A percentile compares a stretch with the other conserved stretches of the same genome.
Conservation (phyloP, 2,797 vertebrate species). For the Octomys mimax region DNA sequence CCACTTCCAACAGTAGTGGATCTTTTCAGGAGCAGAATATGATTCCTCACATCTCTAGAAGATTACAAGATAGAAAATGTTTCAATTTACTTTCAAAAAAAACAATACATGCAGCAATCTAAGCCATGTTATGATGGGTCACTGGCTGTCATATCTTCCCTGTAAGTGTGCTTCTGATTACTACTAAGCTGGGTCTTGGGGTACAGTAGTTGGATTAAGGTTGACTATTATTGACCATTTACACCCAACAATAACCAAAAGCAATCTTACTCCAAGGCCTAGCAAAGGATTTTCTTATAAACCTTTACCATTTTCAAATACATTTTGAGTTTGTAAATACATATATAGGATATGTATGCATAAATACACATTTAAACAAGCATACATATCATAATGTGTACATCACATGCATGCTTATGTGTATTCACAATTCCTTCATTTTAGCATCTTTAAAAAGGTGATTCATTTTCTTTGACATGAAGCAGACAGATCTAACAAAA, state of each 20-base stretch:
- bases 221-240: not conserved
- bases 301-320: conserved; percentile 23
- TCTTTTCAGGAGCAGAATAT: not conserved
- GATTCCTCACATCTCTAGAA: not conserved
- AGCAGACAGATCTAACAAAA: not conserved
- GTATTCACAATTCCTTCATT: not conserved
- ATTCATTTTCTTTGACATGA: conserved; percentile 20
- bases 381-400: not conserved
- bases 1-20: not conserved
- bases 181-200: not conserved
- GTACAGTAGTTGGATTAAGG: not conserved
- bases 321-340: conserved; percentile 11
- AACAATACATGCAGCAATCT: not conserved
- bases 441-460: not conserved
- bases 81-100: conserved; percentile 50
- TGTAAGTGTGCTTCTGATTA: not conserved
- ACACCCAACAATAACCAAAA: not conserved
- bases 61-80: conserved; percentile 29
- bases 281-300: conserved; percentile 25
- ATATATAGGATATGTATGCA: not conserved
- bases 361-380: not conserved
- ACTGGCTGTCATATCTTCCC: not conserved
- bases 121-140: not conserved
- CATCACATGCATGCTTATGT: not conserved
- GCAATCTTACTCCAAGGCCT: not conserved